Conservation (phyloP, 2,888 invertebrate species). For the Sycophila texana region DNA sequence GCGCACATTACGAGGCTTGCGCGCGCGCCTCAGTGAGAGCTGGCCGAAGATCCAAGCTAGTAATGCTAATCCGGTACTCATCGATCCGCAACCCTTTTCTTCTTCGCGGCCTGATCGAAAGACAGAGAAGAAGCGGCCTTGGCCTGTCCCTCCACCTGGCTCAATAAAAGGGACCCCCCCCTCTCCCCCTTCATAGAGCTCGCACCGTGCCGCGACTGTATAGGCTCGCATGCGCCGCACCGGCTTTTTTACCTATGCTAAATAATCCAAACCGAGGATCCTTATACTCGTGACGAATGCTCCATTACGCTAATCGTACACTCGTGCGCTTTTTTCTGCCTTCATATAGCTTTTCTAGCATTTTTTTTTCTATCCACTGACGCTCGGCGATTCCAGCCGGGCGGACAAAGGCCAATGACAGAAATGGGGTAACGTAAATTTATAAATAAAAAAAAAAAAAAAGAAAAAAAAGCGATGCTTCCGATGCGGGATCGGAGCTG, state of each 20-base stretch:
- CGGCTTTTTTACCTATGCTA: constrained; percentile 13
- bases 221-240: neutral
- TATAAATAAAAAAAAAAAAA: constrained; percentile 23
- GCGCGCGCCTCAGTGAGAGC: constrained; percentile 40
- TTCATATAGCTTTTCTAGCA: constrained; percentile 10
- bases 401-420: constrained; percentile 31
- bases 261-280: constrained; percentile 29
- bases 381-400: neutral
- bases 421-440: neutral
- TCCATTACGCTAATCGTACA: constrained; percentile 35
- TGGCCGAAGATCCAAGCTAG: constrained; percentile 58
- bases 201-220: constrained; percentile 38
- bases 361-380: constrained; percentile 12
- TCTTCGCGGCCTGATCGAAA: constrained; percentile 62
- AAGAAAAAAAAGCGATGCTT: neutral
- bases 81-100: constrained; percentile 72
- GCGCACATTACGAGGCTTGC: constrained; percentile 60
- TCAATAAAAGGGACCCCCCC: constrained; percentile 65
- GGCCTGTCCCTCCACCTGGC: constrained; percentile 71
- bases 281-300: constrained; percentile 24
- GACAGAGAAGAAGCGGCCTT: constrained; percentile 66
- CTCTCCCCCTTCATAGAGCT: constrained; percentile 47
- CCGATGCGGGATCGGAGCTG: constrained; percentile 19
- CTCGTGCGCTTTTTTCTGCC: constrained; percentile 3
- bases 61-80: constrained; percentile 72